Evolutionary conservation across 1,140 invertebrate genomes (phyloP).

Genomic region (Aphis craccivora): DNA sequence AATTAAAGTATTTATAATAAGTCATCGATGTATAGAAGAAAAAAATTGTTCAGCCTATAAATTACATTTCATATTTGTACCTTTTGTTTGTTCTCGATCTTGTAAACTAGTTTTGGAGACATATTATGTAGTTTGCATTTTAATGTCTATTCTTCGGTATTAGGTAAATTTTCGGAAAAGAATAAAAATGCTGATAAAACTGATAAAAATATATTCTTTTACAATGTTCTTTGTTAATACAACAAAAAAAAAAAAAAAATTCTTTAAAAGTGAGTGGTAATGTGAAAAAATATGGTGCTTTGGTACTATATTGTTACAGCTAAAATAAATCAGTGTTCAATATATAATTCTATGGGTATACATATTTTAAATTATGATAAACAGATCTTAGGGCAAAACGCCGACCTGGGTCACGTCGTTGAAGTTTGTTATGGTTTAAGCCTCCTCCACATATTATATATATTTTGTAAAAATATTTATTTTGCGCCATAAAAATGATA

Average conservation of each 20-base stretch:
- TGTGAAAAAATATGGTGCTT: not conserved
- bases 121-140: not conserved
- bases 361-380: slow-evolving; percentile 37
- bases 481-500: slow-evolving; percentile 25
- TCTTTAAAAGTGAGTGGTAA: not conserved
- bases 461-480: slow-evolving; percentile 37
- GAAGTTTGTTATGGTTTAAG: slow-evolving; percentile 3
- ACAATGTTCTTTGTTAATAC: no score
- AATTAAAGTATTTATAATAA: not conserved
- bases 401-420: slow-evolving; percentile 18
- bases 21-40: slow-evolving; percentile 19
- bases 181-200: not conserved
- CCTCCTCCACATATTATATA: not conserved
- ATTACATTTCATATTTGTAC: slow-evolving; percentile 15
- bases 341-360: not conserved
- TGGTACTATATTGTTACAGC: not conserved
- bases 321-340: not conserved
- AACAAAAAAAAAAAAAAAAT: not conserved
- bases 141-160: not conserved
- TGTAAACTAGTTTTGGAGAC: slow-evolving; percentile 17
- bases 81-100: slow-evolving; percentile 32
- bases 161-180: not conserved
- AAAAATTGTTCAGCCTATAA: slow-evolving; percentile 48
- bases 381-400: not conserved
- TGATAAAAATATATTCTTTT: not conserved